Evolutionary conservation across 1,140 invertebrate genomes (phyloP), one percentile per base, ranked within the genome.

Genomic region (Sycobia sp.): DNA sequence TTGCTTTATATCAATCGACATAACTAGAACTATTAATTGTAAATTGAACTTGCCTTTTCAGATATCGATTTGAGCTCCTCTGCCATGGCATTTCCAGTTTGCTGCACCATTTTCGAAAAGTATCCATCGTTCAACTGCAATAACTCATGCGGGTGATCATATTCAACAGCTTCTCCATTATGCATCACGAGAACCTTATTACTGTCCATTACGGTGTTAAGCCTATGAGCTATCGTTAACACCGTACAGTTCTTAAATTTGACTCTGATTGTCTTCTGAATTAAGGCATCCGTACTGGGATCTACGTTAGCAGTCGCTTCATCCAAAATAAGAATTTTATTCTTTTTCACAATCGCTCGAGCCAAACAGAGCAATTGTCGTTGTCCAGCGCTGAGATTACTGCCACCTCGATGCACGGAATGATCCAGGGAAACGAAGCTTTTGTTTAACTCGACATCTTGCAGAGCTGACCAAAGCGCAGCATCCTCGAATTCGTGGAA

Each of bases 381-480:
- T 76, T 95, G 92, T 0, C 94, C 94, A 18, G 92, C 89, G 67
- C 91, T 93, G 59, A 94, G 89, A 73, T 94, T 94, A 9, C 84
- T 78, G 0, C 92, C 92, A n/a, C 89, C 86, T 73, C 89, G 87
- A 1, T 85, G 83, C 1, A 93, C 84, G 67, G 84, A 73, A 27
- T 85, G 85, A 36, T 91, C 86, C n/a, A 92, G 69, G 0, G 83
- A 81, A 13, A 82, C 71, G 2, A 82, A 73, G 91, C 71, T 5
- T 87, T 86, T 39, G 61, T 84, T 85, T 20, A 89, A 68, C 62
- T 89, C 86, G 0, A 88, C 86, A 72, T 86, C 70, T 9, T 68
- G 70, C 9, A 82, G 66, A 1, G 72, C 74, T 11, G 74, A 62
- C 87, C 87, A 89, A 0, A 90, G 63, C 14, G 73, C 61, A 49